phyloP scores from a whole-genome alignment of 2,888 invertebrate genomes.

The Stenodema calcarata region DNA sequence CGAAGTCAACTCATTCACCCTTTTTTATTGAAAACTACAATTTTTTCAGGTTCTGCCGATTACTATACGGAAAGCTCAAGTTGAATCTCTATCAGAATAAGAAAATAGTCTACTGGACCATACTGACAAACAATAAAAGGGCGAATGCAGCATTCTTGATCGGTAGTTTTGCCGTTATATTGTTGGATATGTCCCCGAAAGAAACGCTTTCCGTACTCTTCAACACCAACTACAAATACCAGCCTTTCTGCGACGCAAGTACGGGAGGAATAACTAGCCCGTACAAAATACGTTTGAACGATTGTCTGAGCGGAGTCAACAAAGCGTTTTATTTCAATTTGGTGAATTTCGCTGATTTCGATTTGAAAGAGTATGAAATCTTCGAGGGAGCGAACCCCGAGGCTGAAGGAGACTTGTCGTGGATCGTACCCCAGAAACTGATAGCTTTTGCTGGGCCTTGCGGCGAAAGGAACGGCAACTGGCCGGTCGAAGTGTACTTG shows the following conservation, averaged over 20 bases:
- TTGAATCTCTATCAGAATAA: background rate
- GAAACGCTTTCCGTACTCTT: conserved; percentile 80
- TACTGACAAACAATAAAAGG: conserved; percentile 80
- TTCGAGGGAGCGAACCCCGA: conserved; percentile 71
- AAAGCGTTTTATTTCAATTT: conserved; percentile 87
- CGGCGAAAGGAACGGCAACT: conserved; percentile 65
- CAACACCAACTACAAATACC: conserved; percentile 72
- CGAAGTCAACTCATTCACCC: too few species aligned
- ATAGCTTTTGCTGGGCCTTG: conserved; percentile 98
- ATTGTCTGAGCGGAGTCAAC: conserved; percentile 83
- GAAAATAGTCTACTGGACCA: conserved; percentile 85
- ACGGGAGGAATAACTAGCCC: background rate
- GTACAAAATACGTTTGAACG: conserved; percentile 75
- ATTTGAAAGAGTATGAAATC: conserved; percentile 94
- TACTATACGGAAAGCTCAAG: conserved; percentile 31
- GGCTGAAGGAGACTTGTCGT: conserved; percentile 71
- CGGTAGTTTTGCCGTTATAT: conserved; percentile 84
- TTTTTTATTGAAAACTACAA: background rate
- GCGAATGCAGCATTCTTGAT: conserved; percentile 95
- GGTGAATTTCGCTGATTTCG: conserved; percentile 91
- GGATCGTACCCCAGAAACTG: conserved; percentile 96
- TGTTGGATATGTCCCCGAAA: conserved; percentile 74
- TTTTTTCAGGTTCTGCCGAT: conserved; percentile 43
- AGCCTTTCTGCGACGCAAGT: conserved; percentile 61
- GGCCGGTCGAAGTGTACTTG: conserved; percentile 93